These are phyloP conservation scores for Gymnoscopelus microlampas DNA, from an alignment of 2,797 vertebrate genomes.

Conservation along the genomic window DNA sequence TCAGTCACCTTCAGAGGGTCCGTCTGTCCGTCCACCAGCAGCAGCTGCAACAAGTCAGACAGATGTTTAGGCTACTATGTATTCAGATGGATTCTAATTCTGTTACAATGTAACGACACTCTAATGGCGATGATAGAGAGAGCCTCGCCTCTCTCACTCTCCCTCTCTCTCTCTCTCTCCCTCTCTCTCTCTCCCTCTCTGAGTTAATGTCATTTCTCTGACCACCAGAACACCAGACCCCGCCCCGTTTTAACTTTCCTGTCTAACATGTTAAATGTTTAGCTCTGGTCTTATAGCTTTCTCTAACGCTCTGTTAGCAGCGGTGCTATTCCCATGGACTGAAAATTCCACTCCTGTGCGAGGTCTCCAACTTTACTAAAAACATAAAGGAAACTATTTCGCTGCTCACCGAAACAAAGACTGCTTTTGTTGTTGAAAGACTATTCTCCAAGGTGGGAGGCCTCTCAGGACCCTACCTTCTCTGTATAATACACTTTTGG, in stretches of 20 bases:
- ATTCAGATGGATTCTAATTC: constrained; percentile 24
- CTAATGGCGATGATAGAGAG: constrained; percentile 30
- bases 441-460: no score
- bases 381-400: no score
- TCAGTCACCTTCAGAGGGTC: background rate
- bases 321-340: no score
- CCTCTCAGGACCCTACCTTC: no score
- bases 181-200: background rate
- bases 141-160: constrained; percentile 53
- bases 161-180: background rate
- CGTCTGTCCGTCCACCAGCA: background rate
- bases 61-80: constrained; percentile 63
- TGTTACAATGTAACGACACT: background rate
- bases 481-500: no score
- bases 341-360: no score
- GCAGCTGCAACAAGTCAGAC: constrained; percentile 31
- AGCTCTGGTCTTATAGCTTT: no score
- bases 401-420: no score
- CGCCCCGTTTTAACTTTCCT: constrained; percentile 19
- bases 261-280: no score
- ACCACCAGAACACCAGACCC: constrained; percentile 15
- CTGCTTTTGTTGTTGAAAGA: no score
- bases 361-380: no score
- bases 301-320: no score
- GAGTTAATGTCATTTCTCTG: background rate